phyloP scores from a whole-genome alignment of 2,888 invertebrate genomes.

The Megamerina dolium region DNA sequence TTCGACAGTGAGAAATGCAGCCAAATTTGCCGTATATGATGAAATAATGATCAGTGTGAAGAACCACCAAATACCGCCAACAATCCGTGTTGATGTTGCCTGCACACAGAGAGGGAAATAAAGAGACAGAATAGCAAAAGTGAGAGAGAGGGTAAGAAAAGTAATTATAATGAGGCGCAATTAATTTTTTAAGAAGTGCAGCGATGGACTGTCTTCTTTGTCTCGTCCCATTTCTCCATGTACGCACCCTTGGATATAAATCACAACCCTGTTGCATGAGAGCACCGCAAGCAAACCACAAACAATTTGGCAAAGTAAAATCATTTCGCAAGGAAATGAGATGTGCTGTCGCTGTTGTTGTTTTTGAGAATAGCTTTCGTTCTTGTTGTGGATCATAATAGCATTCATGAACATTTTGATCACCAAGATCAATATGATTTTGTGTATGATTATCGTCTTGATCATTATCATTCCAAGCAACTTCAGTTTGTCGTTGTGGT shows the following conservation, averaged over 20 bases:
- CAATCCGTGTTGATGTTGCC: constrained; percentile 90
- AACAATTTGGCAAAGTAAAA: constrained; percentile 80
- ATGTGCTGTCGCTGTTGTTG: no score
- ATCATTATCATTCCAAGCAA: no score
- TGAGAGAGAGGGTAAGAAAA: constrained; percentile 17
- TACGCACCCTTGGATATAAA: constrained; percentile 79
- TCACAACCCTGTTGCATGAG: constrained; percentile 91
- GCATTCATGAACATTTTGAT: no score
- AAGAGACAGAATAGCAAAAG: not conserved
- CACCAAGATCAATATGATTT: no score
- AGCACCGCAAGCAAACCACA: constrained; percentile 96
- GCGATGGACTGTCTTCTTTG: not conserved
- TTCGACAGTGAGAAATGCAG: constrained; percentile 96
- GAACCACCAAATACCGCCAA: constrained; percentile 99
- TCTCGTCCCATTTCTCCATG: no score
- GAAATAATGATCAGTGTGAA: constrained; percentile 98
- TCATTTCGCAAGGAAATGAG: constrained; percentile 58
- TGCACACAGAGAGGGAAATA: no score
- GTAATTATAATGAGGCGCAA: not conserved
- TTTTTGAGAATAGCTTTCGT: no score
- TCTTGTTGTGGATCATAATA: no score
- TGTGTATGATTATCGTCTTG: no score
- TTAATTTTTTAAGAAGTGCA: not conserved
- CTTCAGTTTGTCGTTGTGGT: no score
- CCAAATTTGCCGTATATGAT: constrained; percentile 91